Conservation (phyloP, 2,888 invertebrate species). For the Sarcophaga caerulescens region DNA sequence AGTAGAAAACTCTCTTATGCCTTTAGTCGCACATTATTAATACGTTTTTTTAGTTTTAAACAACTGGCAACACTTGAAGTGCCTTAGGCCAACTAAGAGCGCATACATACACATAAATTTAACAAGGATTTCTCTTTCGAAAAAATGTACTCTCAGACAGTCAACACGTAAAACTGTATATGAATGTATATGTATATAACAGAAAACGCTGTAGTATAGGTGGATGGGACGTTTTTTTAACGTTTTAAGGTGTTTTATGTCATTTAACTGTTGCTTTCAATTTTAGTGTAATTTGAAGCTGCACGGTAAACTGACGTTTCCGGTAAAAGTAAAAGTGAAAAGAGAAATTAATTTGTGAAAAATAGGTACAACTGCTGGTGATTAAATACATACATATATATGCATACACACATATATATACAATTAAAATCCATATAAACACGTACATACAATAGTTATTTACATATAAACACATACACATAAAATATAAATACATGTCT, state of each 20-base stretch:
- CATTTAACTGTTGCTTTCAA: constrained; percentile 63
- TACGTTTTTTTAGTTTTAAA: too few species aligned
- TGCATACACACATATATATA: neutral
- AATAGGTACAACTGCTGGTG: constrained; percentile 37
- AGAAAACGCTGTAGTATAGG: neutral
- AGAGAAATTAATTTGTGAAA: neutral
- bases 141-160: neutral
- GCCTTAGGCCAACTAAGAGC: too few species aligned
- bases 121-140: neutral
- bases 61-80: too few species aligned
- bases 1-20: too few species aligned
- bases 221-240: neutral
- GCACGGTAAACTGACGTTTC: constrained; percentile 61
- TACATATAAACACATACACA: constrained; percentile 1
- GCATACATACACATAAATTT: too few species aligned
- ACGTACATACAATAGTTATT: neutral
- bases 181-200: neutral
- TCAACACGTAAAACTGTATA: neutral
- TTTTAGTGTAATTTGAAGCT: constrained; percentile 61
- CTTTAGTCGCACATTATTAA: too few species aligned
- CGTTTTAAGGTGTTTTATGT: constrained; percentile 46
- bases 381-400: neutral
- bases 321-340: constrained; percentile 40
- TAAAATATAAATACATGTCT: neutral
- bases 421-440: neutral